Conservation (phyloP, 2,113 vertebrate genomes). For the Dinomys branickii region DNA sequence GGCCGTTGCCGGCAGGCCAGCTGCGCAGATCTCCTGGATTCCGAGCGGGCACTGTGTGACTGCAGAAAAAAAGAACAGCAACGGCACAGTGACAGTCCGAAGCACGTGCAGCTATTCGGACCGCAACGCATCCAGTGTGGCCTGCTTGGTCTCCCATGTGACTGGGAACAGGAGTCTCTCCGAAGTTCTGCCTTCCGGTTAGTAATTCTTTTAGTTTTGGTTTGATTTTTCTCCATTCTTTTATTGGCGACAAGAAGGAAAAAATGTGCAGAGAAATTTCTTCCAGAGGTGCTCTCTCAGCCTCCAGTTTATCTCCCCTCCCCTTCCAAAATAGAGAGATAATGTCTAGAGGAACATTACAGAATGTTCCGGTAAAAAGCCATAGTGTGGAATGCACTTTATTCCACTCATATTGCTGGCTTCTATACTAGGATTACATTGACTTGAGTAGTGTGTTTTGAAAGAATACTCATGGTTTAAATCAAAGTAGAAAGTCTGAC, state of each 20-base stretch:
- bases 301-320: not conserved
- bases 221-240: too few species aligned
- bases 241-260: too few species aligned
- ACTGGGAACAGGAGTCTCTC: constrained; percentile 65
- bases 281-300: not conserved
- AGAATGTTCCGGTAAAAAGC: not conserved
- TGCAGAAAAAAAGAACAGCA: not conserved
- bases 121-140: not conserved
- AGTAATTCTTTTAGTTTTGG: not conserved
- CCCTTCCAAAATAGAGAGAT: not conserved
- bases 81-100: constrained; percentile 73
- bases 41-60: constrained; percentile 60
- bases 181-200: not conserved
- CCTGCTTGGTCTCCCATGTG: constrained; percentile 78
- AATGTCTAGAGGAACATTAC: not conserved
- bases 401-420: not conserved
- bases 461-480: not conserved
- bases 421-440: not conserved
- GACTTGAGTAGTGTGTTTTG: not conserved
- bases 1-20: constrained; percentile 78
- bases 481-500: not conserved
- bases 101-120: constrained; percentile 54
- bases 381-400: too few species aligned
- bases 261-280: not conserved
- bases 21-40: constrained; percentile 82